A percentile compares a stretch with the other conserved stretches of the same genome.
These are phyloP conservation scores for Talpa occidentalis DNA, from an alignment of 2,113 vertebrate species.

Conservation along the genomic window DNA sequence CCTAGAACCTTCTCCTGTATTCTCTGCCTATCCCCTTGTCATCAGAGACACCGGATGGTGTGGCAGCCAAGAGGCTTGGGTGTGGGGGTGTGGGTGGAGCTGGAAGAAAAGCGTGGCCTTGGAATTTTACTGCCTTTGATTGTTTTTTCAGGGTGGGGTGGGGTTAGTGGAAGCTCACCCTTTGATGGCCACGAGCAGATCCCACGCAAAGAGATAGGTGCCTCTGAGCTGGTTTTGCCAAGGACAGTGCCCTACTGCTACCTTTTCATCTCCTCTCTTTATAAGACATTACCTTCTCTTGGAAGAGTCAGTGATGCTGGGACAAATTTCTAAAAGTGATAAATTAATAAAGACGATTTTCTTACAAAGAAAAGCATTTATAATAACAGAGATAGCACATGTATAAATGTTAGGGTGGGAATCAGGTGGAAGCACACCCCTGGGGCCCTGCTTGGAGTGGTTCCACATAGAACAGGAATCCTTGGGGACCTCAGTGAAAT, in stretches of 20 bases:
- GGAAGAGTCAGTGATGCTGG: not conserved
- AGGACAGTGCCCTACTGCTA: fast-evolving
- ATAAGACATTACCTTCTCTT: not conserved
- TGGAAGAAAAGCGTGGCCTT: not conserved
- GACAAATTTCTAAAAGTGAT: not conserved
- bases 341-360: not conserved
- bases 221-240: not conserved
- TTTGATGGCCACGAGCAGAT: not conserved
- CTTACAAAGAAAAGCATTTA: not conserved
- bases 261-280: not conserved
- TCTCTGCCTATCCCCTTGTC: not conserved
- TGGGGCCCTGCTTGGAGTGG: not conserved
- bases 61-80: no score
- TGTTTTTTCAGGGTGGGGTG: not conserved
- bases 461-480: not conserved
- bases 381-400: fast-evolving
- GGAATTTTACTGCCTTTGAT: not conserved
- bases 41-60: not conserved
- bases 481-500: not conserved
- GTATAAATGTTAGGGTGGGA: not conserved
- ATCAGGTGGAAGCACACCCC: not conserved
- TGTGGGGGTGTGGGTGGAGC: not conserved
- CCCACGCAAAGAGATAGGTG: not conserved
- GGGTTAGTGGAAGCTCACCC: not conserved
- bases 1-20: not conserved